Base-by-base conservation (phyloP, 2,888 invertebrate genomes). In the Leptinotarsa peninsularis region DNA sequence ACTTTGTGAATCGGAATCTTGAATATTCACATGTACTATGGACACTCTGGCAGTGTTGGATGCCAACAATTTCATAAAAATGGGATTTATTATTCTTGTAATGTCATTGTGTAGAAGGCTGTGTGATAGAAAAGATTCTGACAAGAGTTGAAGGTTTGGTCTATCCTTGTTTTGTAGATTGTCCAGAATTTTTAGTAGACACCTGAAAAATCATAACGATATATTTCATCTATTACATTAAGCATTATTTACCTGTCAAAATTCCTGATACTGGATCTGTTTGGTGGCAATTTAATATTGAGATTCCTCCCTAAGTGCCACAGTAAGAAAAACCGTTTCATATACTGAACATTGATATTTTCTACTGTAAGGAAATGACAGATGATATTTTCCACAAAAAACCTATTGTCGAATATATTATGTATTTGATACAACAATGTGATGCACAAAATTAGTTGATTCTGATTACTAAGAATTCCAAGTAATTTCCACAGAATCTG, bases 1-100 rank as follows among this genome's bases (percentile, higher is more conserved):
- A 75, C 86, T 87, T 33, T 87, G 88, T 3, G 86, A 83, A 43
- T 90, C 90, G 14, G 89, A 89, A 77, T 91, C 89, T 72, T 91
- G 89, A 33, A 93, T 90, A 84, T 92, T 92, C 5, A 93, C 91
- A 81, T 95, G 94, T 17, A 93, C 91, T n/a, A 96, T 93, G 50
- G 94, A 94, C 79, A 95, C 92, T n/a, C 95, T 90, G 72, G 95
- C 94, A 0, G 96, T 95, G 78, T 93, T 93, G 0, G 95, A 92
- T 79, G 94, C 93, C 33, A 97, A 89, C 23, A 97, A 89, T 87
- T 95, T 94, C 77, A 92, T 89, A 72, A 95, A 89, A 5, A 96
- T 88, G 0, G 96, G 95, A 83, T 95, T 95, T 43, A 97, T 90
- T 15, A 97, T 90, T 2, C 95, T 90, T 0, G 93, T 91, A 73